Conservation (phyloP, 2,888 invertebrate species). For the Drosophila lacicola region DNA sequence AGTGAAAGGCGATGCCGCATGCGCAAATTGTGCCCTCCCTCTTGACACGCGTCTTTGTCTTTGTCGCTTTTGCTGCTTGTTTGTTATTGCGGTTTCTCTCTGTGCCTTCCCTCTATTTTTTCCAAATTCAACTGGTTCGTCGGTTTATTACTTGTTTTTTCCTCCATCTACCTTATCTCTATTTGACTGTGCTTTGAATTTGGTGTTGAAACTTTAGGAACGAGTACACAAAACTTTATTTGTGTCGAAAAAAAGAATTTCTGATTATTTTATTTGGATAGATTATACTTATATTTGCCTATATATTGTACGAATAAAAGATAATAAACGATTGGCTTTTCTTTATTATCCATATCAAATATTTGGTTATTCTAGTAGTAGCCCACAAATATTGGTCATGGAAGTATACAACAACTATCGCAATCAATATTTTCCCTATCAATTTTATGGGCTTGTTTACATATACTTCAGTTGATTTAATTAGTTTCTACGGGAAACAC, state of each 20-base stretch:
- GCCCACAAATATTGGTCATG: too few species aligned
- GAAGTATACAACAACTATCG: too few species aligned
- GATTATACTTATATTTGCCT: too few species aligned
- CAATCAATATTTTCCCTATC: neutral
- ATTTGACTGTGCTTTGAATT: conserved; percentile 1
- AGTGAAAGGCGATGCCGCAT: conserved; percentile 54
- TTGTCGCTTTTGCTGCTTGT: conserved; percentile 14
- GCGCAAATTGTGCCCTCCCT: conserved; percentile 42
- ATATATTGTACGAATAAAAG: too few species aligned
- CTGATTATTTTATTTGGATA: too few species aligned
- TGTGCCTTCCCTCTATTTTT: conserved; percentile 3
- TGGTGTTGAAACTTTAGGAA: neutral
- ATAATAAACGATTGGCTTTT: too few species aligned
- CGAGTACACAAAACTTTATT: neutral
- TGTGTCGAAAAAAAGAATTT: too few species aligned
- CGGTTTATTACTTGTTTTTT: conserved; percentile 12
- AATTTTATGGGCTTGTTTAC: neutral
- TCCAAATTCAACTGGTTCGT: conserved; percentile 17
- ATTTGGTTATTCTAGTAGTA: too few species aligned
- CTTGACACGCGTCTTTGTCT: conserved; percentile 44
- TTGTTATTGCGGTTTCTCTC: conserved; percentile 39
- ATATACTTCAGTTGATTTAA: neutral
- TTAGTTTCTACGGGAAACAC: neutral
- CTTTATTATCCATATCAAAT: too few species aligned
- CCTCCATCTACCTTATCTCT: conserved; percentile 1